Conservation (phyloP, 2,113 vertebrate species). For the Malaclemys terrapin region DNA sequence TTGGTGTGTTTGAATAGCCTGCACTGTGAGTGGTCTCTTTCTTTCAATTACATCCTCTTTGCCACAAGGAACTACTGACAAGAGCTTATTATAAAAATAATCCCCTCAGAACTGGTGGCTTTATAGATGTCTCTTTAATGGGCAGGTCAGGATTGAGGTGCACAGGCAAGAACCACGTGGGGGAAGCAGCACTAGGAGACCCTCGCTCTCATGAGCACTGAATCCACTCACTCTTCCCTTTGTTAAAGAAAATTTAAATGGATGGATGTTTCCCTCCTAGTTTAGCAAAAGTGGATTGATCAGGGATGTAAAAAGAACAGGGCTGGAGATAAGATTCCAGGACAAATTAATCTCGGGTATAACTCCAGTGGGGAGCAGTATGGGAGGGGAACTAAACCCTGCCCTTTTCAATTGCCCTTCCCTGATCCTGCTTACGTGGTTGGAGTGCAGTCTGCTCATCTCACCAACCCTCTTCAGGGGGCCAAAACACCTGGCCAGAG, state of each 20-base stretch:
- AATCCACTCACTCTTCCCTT: not conserved
- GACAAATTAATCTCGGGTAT: conserved; percentile 15
- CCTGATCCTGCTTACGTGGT: not conserved
- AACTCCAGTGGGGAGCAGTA: not conserved
- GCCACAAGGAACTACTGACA: not conserved
- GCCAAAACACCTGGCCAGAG: not conserved
- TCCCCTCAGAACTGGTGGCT: not conserved
- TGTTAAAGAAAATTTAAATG: conserved; percentile 32
- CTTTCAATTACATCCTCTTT: not conserved
- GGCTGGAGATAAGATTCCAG: not conserved
- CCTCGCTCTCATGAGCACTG: not conserved
- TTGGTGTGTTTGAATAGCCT: not conserved
- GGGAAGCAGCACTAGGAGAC: not conserved
- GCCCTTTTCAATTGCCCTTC: not conserved
- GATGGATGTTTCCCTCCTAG: not conserved
- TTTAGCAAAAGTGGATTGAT: conserved; percentile 7
- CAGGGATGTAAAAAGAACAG: conserved; percentile 21
- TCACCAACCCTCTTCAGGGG: not conserved
- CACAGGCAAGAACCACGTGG: accelerated
- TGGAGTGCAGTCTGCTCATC: not conserved
- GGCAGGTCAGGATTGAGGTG: not conserved
- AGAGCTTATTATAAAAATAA: not conserved
- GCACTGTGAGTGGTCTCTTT: not conserved
- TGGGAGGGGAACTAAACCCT: not conserved
- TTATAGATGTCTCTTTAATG: accelerated